Conservation (phyloP, 2,113 vertebrate genomes). For the Sebastes fasciatus region DNA sequence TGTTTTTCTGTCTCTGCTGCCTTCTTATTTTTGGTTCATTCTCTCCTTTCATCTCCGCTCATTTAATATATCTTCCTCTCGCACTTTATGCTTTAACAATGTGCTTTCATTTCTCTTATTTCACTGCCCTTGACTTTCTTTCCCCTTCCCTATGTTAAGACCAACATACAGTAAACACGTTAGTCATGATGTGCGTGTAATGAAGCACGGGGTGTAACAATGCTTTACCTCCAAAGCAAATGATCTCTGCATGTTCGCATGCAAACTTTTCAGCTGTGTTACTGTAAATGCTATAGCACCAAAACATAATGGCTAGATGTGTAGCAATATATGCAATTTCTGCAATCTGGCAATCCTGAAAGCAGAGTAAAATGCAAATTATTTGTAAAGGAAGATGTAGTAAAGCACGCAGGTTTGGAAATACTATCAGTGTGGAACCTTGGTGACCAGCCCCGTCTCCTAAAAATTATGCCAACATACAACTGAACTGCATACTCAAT, state of each 20-base stretch:
- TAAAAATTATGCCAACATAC: too few relatives aligned
- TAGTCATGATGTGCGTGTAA: background rate
- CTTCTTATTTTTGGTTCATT: conserved; percentile 13
- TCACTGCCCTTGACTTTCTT: background rate
- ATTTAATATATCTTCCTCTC: conserved; percentile 9
- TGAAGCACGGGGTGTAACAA: background rate
- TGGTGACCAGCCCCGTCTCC: too few relatives aligned
- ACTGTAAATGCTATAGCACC: background rate
- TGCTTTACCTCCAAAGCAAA: background rate
- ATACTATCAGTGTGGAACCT: background rate
- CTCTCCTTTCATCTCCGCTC: conserved; percentile 1
- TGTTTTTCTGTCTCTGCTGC: conserved; percentile 11
- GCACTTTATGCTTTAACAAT: background rate
- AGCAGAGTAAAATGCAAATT: background rate
- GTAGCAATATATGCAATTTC: background rate
- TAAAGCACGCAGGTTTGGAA: background rate
- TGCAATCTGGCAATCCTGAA: background rate
- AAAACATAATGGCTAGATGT: background rate
- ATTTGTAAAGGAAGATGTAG: background rate
- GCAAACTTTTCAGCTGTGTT: background rate
- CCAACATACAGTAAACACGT: background rate
- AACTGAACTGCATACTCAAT: too few relatives aligned
- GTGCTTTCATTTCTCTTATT: background rate
- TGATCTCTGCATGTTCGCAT: conserved; percentile 4
- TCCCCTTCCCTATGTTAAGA: background rate